Conservation (phyloP, 2,888 invertebrate genomes). For the Neoascia interrupta region DNA sequence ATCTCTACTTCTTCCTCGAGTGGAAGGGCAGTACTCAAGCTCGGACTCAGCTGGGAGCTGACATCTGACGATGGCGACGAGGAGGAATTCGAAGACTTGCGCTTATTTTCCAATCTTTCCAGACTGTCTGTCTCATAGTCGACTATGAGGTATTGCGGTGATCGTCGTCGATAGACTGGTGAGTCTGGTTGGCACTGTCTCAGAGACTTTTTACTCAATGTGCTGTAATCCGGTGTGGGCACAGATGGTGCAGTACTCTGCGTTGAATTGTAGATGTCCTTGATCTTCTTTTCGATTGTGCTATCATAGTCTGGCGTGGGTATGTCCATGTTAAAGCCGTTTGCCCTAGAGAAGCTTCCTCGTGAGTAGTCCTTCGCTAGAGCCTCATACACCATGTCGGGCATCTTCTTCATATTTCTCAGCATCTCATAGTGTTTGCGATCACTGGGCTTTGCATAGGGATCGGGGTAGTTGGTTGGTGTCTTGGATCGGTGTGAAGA, state of each 20-base stretch:
- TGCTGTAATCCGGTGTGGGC: conserved; percentile 79
- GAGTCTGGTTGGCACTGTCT: conserved; percentile 79
- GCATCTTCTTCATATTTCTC: conserved; percentile 79
- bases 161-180: conserved; percentile 78
- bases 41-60: conserved; percentile 86
- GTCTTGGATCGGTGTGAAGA: conserved; percentile 75
- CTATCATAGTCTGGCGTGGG: conserved; percentile 80
- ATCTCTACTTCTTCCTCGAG: conserved; percentile 90
- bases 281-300: conserved; percentile 78
- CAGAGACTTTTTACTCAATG: conserved; percentile 77
- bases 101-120: conserved; percentile 83
- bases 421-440: conserved; percentile 78
- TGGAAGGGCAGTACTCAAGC: conserved; percentile 86
- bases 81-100: conserved; percentile 77
- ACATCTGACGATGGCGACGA: conserved; percentile 83
- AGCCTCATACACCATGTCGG: conserved; percentile 86
- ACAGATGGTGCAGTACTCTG: conserved; percentile 78
- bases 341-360: conserved; percentile 64
- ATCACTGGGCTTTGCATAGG: conserved; percentile 77
- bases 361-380: conserved; percentile 80
- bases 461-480: conserved; percentile 74
- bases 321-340: conserved; percentile 73
- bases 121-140: conserved; percentile 89
- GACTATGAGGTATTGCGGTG: conserved; percentile 80
- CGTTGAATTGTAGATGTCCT: conserved; percentile 78